A percentile compares a stretch with the other conserved stretches of the same genome.
Evolutionary conservation across 1,140 invertebrate genomes (phyloP).

Genomic region (Pachypeltis micranthus): DNA sequence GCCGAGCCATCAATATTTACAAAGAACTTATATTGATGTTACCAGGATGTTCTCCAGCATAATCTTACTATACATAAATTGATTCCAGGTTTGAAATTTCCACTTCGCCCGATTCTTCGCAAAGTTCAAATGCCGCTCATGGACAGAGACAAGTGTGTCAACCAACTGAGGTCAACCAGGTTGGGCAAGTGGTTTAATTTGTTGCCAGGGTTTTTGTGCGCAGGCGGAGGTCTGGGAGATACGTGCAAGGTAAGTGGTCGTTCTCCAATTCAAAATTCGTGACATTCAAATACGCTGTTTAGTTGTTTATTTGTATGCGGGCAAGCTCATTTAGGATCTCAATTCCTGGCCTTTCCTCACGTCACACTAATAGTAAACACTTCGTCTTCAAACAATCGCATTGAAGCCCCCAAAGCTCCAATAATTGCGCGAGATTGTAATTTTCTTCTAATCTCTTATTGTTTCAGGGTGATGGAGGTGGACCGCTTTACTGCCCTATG

Average conservation of each 20-base stretch:
- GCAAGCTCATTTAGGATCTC: conserved; percentile 35
- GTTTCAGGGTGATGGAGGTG: conserved; percentile 35
- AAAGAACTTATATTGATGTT: too few species aligned
- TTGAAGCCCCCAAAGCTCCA: too few species aligned
- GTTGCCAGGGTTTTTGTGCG: conserved; percentile 56
- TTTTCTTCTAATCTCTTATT: too few species aligned
- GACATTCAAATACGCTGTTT: too few species aligned
- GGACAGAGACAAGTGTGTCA: conserved; percentile 41
- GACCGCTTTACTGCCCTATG: conserved; percentile 29
- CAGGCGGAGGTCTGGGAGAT: conserved; percentile 51
- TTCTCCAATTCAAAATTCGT: neutral
- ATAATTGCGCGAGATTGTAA: too few species aligned
- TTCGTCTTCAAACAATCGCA: too few species aligned
- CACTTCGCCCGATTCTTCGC: conserved; percentile 48
- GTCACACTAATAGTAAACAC: too few species aligned
- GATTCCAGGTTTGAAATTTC: too few species aligned
- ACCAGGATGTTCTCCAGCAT: too few species aligned
- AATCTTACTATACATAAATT: too few species aligned
- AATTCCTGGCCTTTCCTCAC: conserved; percentile 33
- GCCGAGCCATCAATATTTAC: too few species aligned
- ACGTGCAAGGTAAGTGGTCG: conserved; percentile 48
- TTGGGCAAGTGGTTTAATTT: conserved; percentile 48
- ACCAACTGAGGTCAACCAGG: conserved; percentile 42
- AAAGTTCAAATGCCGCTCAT: conserved; percentile 54
- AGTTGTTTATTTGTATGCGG: too few species aligned